A percentile compares a stretch with the other conserved stretches of the same genome.
Conservation (phyloP, 2,797 vertebrate species). For the Tauraco hartlaubi region DNA sequence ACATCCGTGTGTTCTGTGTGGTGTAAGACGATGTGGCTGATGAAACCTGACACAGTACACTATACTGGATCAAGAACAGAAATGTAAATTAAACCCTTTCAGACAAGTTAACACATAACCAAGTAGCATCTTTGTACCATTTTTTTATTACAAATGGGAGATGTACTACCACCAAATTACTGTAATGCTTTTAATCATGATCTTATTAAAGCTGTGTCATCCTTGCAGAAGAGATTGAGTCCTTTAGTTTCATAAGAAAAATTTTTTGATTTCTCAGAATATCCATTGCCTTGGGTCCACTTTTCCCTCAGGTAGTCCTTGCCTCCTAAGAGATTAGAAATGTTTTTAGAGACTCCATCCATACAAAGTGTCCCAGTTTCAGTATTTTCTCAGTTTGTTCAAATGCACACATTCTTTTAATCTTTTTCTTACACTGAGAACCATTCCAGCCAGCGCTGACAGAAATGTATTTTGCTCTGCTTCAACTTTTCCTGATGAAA, state of each 20-base stretch:
- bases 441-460: not conserved
- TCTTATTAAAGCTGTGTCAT: not conserved
- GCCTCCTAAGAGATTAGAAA: not conserved
- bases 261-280: not conserved
- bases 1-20: not conserved
- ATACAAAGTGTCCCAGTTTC: not conserved
- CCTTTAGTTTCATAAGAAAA: not conserved
- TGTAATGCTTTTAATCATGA: not conserved
- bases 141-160: not conserved
- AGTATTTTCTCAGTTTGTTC: not conserved
- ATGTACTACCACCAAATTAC: not conserved
- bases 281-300: not conserved
- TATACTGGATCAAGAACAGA: not conserved
- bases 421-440: not conserved
- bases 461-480: not conserved
- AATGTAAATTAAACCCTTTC: not conserved
- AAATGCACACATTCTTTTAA: not conserved
- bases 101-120: not conserved
- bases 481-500: constrained; percentile 12
- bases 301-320: not conserved
- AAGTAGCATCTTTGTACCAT: not conserved
- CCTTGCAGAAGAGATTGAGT: not conserved
- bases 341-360: not conserved
- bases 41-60: not conserved
- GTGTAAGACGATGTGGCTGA: not conserved